Conservation (phyloP, 2,113 vertebrate species). For the Oreochromis niloticus region DNA sequence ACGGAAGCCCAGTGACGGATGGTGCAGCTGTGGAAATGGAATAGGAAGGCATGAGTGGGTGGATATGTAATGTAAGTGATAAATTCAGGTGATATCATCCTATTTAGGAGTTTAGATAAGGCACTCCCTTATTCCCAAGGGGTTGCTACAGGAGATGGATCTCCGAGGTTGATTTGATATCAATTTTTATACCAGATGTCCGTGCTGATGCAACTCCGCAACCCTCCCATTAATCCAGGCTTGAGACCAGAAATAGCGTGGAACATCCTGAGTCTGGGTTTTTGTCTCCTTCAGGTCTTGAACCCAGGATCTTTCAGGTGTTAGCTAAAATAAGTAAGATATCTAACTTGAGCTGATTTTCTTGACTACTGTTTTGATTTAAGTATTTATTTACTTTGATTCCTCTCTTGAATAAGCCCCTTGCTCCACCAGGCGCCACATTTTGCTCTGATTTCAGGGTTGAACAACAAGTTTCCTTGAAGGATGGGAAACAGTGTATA, state of each 20-base stretch:
- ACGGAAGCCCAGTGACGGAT: constrained; percentile 85
- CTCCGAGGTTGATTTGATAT: neutral
- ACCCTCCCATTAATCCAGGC: neutral
- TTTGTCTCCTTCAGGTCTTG: neutral
- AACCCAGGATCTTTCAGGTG: neutral
- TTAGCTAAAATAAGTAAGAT: neutral
- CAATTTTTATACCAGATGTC: neutral
- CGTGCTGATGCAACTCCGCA: neutral
- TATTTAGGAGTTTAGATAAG: neutral
- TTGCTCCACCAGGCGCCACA: neutral
- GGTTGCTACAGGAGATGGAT: neutral
- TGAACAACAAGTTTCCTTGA: neutral
- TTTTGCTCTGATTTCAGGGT: neutral
- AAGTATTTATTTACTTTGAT: neutral
- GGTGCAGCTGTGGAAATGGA: constrained; percentile 81
- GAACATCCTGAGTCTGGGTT: neutral
- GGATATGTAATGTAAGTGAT: constrained; percentile 63
- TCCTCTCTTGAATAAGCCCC: neutral
- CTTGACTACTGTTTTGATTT: neutral
- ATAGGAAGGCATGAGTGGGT: constrained; percentile 14
- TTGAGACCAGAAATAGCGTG: neutral
- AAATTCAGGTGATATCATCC: neutral
- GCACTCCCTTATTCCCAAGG: neutral
- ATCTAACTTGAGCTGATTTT: neutral
- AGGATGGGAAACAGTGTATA: neutral